phyloP scores from a whole-genome alignment of 2,888 invertebrate species.

The Teleogryllus oceanicus region DNA sequence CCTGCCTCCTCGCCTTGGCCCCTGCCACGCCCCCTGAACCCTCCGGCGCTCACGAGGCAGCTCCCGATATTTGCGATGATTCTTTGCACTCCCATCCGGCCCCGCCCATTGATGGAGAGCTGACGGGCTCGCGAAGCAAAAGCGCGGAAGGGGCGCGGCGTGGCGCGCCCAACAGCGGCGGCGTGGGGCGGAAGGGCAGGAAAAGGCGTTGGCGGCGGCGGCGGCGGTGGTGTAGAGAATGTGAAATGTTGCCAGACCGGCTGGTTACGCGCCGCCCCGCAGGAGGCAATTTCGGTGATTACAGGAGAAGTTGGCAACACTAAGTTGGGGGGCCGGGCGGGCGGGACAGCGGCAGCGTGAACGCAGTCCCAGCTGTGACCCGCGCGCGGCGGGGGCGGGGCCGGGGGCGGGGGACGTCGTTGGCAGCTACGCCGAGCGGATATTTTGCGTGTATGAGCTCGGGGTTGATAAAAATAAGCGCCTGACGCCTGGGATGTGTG shows the following conservation, averaged over 20 bases:
- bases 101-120: neutral
- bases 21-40: too few species aligned
- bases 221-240: neutral
- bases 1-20: too few species aligned
- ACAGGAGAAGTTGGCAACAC: conserved; percentile 11
- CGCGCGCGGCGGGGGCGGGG: neutral
- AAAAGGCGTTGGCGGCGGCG: neutral
- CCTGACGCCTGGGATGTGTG: too few species aligned
- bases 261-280: neutral
- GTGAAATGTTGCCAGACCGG: conserved; percentile 18
- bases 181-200: neutral
- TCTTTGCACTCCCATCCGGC: neutral
- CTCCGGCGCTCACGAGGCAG: neutral
- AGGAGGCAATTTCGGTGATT: conserved; percentile 18
- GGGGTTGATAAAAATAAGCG: too few species aligned
- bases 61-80: neutral
- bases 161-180: neutral
- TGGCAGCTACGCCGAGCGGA: neutral
- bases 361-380: conserved; percentile 8
- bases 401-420: neutral
- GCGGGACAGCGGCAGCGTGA: neutral
- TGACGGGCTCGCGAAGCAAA: neutral
- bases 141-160: neutral
- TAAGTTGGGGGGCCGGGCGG: neutral
- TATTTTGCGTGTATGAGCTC: too few species aligned